phyloP scores from a whole-genome alignment of 2,797 vertebrate genomes.

The Setipinna tenuifilis region DNA sequence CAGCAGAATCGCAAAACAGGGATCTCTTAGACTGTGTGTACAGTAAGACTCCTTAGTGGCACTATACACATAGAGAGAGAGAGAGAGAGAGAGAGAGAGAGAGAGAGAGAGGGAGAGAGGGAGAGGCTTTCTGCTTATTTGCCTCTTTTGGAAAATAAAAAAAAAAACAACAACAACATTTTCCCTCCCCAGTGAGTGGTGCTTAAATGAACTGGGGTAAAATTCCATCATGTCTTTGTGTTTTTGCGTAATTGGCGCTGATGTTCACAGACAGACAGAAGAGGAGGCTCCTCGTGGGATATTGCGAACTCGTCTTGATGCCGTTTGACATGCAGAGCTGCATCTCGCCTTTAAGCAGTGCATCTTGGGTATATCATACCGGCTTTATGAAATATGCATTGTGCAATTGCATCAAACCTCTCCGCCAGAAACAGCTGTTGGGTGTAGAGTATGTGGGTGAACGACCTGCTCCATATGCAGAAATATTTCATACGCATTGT shows the following conservation, averaged over 20 bases:
- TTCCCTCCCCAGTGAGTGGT: neutral
- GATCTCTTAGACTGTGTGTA: neutral
- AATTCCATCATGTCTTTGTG: neutral
- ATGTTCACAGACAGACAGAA: neutral
- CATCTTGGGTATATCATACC: neutral
- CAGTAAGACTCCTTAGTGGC: neutral
- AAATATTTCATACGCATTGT: neutral
- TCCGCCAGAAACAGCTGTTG: neutral
- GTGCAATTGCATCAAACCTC: neutral
- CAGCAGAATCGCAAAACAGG: neutral
- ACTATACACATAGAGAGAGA: neutral
- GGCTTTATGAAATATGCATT: conserved; percentile 1
- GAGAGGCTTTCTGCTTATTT: neutral
- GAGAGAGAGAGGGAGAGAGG: too few species aligned
- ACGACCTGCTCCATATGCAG: conserved; percentile 21
- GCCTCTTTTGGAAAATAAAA: neutral
- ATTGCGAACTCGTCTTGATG: neutral
- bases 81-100: too few species aligned
- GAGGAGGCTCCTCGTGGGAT: neutral
- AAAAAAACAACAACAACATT: neutral
- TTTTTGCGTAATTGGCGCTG: neutral
- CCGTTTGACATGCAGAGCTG: neutral
- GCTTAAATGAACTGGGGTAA: neutral
- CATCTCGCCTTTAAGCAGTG: neutral
- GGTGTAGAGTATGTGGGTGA: neutral